Base-by-base conservation (phyloP, 2,888 invertebrate species). In the Tinea pellionella region DNA sequence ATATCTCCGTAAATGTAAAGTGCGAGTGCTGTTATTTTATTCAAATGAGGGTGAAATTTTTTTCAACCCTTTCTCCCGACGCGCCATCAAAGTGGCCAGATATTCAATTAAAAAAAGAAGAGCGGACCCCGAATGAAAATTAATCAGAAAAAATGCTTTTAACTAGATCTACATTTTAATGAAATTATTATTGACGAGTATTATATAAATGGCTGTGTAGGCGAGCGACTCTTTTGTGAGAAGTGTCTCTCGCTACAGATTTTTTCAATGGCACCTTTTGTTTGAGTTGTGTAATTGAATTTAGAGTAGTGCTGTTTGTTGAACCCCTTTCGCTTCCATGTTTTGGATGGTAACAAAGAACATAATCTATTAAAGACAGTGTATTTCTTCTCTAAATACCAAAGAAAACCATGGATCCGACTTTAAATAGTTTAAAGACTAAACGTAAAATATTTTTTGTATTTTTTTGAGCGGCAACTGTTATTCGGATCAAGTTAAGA, bases 161-260 rank as follows among this genome's bases (percentile, higher is more conserved):
- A 87, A 86, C 87, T 86, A 86, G 83, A 87, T 87, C 86, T 87
- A 87, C 87, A 87, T 87, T 86, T 87, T 86, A 84, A 87, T 86
- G 86, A 86, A 87, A 87, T 87, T 86, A 87, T 87, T 87, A 87
- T 86, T 86, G 86, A 86, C 84, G 78, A 82, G 79, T 77, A 82
- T 87, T 83, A 83, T 78, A 79, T 79, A 80, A 81, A 80, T 78
- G 77, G 75, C 70, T 70, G 73, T 56, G 56, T 56, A 56, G 56
- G 56, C 56, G 56, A 56, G 51, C 51, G 12, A 13, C 15, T 43
- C n/a, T 43, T n/a, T 51, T 18, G 8, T 51, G 19, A 4, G 11
- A 13, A 15, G 18, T 51, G 51, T 18, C 9, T 42, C 13, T 42
- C 13, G 42, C 42, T 9, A 42, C 51, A 15, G 43, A 18, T 51